Evolutionary conservation across 2,888 invertebrate genomes (phyloP).

Genomic region (Pachydiplax longipennis): DNA sequence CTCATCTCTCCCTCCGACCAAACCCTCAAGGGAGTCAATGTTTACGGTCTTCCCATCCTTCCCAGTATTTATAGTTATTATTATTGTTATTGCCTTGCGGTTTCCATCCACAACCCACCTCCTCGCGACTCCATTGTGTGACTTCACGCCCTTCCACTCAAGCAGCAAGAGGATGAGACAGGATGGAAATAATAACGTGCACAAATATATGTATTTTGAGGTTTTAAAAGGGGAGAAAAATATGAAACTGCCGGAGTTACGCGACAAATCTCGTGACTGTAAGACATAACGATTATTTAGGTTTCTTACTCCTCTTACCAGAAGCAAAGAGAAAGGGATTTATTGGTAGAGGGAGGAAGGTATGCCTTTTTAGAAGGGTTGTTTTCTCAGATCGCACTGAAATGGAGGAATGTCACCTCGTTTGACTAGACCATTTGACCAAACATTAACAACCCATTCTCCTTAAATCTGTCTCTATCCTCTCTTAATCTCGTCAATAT

Average conservation of each 20-base stretch:
- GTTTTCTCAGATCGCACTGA: neutral
- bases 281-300: neutral
- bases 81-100: slow-evolving; percentile 33
- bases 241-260: slow-evolving; percentile 40
- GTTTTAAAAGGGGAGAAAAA: slow-evolving; percentile 9
- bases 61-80: slow-evolving; percentile 30
- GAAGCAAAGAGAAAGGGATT: neutral
- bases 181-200: slow-evolving; percentile 32
- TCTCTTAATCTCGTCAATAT: neutral
- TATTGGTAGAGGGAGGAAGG: neutral
- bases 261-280: slow-evolving; percentile 42
- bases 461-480: neutral
- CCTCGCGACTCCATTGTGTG: neutral
- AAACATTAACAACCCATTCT: slow-evolving; percentile 10
- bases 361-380: slow-evolving; percentile 2
- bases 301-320: neutral
- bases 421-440: slow-evolving; percentile 7
- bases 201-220: slow-evolving; percentile 27
- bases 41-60: slow-evolving; percentile 25
- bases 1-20: neutral
- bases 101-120: slow-evolving; percentile 14
- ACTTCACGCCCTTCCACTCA: neutral
- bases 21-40: neutral
- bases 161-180: neutral
- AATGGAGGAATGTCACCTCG: neutral